phyloP scores from a whole-genome alignment of 2,113 vertebrate species.

The Hemiscyllium ocellatum region DNA sequence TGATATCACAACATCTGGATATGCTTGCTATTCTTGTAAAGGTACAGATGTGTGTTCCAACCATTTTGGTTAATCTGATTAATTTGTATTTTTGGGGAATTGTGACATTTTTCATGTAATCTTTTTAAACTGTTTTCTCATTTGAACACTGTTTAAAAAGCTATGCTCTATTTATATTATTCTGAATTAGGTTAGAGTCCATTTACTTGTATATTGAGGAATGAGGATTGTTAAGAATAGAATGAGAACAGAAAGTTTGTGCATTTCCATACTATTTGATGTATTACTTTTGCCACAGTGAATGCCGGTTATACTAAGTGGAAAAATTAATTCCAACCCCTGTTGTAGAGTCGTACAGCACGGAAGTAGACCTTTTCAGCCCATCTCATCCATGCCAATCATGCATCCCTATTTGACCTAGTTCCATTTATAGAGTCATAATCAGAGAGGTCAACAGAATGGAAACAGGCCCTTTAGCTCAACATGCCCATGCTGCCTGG shows the following conservation, averaged over 20 bases:
- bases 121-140: neutral
- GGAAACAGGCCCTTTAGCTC: no score
- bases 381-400: no score
- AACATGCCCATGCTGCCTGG: no score
- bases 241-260: neutral
- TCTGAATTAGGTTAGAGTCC: neutral
- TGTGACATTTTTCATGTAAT: neutral
- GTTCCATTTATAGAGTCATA: no score
- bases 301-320: neutral
- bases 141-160: neutral
- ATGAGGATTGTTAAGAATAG: neutral
- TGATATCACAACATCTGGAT: neutral
- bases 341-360: no score
- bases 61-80: neutral
- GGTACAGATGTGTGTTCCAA: neutral
- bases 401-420: no score
- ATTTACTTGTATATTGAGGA: neutral
- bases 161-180: neutral
- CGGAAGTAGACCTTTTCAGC: no score
- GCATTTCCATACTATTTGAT: neutral
- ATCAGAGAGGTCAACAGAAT: no score
- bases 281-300: neutral
- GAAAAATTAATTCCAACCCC: neutral
- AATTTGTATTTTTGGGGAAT: neutral
- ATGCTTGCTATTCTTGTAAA: neutral